Evolutionary conservation across 2,888 invertebrate genomes (phyloP), one percentile per base, ranked within the genome.

Genomic region (Criorhina ranunculi): DNA sequence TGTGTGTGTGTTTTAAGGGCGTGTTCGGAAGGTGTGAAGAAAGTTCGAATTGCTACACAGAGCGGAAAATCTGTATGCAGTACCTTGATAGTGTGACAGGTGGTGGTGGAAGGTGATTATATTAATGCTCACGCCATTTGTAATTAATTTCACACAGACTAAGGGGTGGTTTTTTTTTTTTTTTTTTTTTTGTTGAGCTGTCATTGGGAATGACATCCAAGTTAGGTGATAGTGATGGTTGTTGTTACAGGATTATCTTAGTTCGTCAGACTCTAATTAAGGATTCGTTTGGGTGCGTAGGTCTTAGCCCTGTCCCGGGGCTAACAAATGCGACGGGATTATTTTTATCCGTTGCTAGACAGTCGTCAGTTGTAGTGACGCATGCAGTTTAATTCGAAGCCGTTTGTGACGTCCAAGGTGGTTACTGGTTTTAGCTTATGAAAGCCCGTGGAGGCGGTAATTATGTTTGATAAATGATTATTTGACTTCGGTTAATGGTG

Each of bases 101-200:
- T 5, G 12, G 19, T n/a, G 33, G 59, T 37, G 55, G 31, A 40
- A n/a, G 44, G 17, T 44, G 59, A 69, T 75, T 75, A 76, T 70
- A 76, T 40, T 79, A 75, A 80, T 75, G 78, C 66, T 75, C 79
- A 76, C 79, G 55, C 75, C 75, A 66, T 70, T 73, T 77, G 73
- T 60, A 75, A 70, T 46, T 62, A 70, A 57, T 66, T 78, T 77
- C 49, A 60, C 49, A 64, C 31, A 59, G 40, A 19, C 29, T 62
- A 9, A 49, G 29, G 55, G 72, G 67, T 24, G 57, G 24, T 24
- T 24, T 24, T n/a, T n/a, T n/a, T n/a, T n/a, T n/a, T n/a, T n/a
- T n/a, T n/a, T n/a, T n/a, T n/a, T n/a, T n/a, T n/a, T 64, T 49
- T 46, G 55, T 35, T 64, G 19, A 44, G 24, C 55, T 15, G 12